Base-by-base conservation (phyloP, 2,797 vertebrate species). In the Channa striata region DNA sequence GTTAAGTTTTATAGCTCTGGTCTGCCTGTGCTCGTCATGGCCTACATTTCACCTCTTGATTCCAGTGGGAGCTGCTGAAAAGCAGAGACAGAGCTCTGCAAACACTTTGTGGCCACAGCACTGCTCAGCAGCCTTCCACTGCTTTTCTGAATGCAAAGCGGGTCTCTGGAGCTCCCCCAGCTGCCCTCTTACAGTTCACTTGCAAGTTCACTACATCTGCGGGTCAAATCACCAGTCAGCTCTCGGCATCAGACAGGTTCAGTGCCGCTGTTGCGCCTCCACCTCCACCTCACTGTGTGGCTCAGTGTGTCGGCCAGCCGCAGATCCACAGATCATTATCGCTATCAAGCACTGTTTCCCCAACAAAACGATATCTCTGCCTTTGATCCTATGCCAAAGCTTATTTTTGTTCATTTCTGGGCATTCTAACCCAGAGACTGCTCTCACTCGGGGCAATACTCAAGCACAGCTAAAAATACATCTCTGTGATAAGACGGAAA, bases 301-400 rank as follows among this genome's bases (percentile, higher is more conserved):
- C 80, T 77, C 79, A 30, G 83, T 50, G 30, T 77, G 69, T 74
- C 57, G 43, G 81, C 78, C 58, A 17, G 78, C 83, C 56, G 43
- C 76, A 42, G 66, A 84, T 84, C 80, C 84, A 54, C 80, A 77
- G 84, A 89, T 91, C 85, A 84, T 91, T 89, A 91, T 91, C 84
- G 19, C 85, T 75, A 85, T 86, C 83, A 81, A 87, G 85, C 63
- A 53, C 75, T 76, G 88, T 85, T 90, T 87, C 78, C 81, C 83
- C 87, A 67, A 85, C 82, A 89, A 85, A 87, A 83, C 64, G 25
- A 78, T 86, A 86, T 81, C 73, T 59, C 81, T 83, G 65, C 74
- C 89, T 91, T 84, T 92, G 90, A 91, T 91, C 75, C 77, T 21
- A 14, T 64, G 84, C 90, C 90, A 88, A 50, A 65, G 80, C 61